Conservation (phyloP, 2,888 invertebrate species). For the Hanleya hanleyi region DNA sequence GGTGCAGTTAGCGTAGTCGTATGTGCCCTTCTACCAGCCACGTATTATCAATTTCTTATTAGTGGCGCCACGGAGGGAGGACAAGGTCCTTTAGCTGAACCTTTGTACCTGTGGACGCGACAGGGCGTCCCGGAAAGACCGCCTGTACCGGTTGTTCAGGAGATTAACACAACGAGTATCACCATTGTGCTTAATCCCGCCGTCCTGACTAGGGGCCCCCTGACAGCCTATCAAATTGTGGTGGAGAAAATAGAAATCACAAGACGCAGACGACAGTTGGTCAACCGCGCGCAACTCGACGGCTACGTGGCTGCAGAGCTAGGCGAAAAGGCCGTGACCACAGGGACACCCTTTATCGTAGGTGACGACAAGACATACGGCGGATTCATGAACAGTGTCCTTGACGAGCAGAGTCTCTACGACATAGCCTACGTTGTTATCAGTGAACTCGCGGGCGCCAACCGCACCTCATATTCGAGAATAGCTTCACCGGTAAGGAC, state of each 20-base stretch:
- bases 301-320: conserved; percentile 80
- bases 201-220: conserved; percentile 85
- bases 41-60: conserved; percentile 83
- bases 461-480: conserved; percentile 79
- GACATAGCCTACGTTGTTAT: conserved; percentile 83
- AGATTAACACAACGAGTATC: conserved; percentile 79
- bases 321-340: conserved; percentile 79
- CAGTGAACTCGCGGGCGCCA: conserved; percentile 80
- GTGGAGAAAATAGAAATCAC: conserved; percentile 77
- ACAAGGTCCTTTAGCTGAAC: conserved; percentile 75
- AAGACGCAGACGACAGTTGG: neutral
- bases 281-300: conserved; percentile 79
- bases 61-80: conserved; percentile 78
- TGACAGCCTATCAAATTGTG: conserved; percentile 82
- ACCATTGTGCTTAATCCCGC: conserved; percentile 81
- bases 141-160: conserved; percentile 79
- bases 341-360: conserved; percentile 79
- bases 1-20: neutral
- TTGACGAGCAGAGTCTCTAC: conserved; percentile 78
- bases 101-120: conserved; percentile 79
- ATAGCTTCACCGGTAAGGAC: conserved; percentile 27
- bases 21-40: conserved; percentile 81
- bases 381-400: conserved; percentile 84
- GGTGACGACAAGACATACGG: conserved; percentile 85
- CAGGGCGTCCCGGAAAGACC: conserved; percentile 83